phyloP scores from a whole-genome alignment of 2,888 invertebrate species.

The Mycalesis mineus region DNA sequence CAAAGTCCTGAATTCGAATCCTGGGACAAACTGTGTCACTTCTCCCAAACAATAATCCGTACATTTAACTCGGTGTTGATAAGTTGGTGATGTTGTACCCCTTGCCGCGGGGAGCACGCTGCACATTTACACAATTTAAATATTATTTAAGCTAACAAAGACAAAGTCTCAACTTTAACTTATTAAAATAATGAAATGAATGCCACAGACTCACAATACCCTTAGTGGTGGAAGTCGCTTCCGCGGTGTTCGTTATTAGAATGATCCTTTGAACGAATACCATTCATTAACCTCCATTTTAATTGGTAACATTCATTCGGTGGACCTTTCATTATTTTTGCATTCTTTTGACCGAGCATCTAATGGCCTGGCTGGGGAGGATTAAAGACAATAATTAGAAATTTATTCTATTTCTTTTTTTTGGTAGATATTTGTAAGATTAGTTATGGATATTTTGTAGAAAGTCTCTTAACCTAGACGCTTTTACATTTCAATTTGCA shows the following conservation, averaged over 20 bases:
- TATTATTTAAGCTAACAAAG: too few relatives aligned
- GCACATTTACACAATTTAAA: too few relatives aligned
- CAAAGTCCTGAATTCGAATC: too few relatives aligned
- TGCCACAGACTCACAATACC: background rate
- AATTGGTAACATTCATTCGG: slow-evolving; percentile 19
- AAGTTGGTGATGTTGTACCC: too few relatives aligned
- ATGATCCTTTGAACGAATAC: slow-evolving; percentile 9
- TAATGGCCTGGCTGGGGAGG: slow-evolving; percentile 3
- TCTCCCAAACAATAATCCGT: too few relatives aligned
- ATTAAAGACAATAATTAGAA: background rate
- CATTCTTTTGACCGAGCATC: slow-evolving; percentile 13
- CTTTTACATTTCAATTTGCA: too few relatives aligned
- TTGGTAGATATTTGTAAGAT: background rate
- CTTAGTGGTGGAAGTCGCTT: background rate
- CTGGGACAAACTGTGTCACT: too few relatives aligned
- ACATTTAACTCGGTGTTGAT: too few relatives aligned
- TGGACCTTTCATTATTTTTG: slow-evolving; percentile 13
- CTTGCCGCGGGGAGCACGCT: too few relatives aligned
- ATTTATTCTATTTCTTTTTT: background rate
- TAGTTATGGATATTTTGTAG: background rate
- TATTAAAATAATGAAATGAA: background rate
- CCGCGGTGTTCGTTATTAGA: background rate
- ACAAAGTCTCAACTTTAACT: too few relatives aligned
- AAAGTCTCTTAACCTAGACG: too few relatives aligned
- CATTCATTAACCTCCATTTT: slow-evolving; percentile 13